These are phyloP conservation scores for Brotula barbata DNA, from an alignment of 2,797 vertebrate species.

Conservation along the genomic window DNA sequence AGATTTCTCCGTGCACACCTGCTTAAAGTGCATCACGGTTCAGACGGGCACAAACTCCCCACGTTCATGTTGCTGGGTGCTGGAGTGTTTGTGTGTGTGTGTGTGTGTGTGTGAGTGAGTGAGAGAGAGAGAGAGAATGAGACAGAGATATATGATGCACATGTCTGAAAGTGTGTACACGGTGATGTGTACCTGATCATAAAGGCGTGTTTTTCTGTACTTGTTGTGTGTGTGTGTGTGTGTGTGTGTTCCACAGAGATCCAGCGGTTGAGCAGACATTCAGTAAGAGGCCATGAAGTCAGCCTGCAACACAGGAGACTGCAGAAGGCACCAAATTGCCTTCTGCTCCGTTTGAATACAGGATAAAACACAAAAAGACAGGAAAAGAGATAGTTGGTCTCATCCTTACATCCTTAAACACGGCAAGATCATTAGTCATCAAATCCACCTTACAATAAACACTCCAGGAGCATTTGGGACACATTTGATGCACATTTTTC, in stretches of 20 bases:
- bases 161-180: background rate
- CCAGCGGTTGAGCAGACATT: slow-evolving; percentile 29
- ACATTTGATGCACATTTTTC: too few species aligned
- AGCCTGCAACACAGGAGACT: slow-evolving; percentile 51
- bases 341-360: slow-evolving; percentile 50
- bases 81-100: background rate
- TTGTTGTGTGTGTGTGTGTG: slow-evolving; percentile 8
- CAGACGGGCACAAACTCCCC: slow-evolving; percentile 31
- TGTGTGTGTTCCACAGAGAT: slow-evolving; percentile 29
- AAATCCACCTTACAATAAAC: too few species aligned
- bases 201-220: slow-evolving; percentile 13
- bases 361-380: slow-evolving; percentile 55
- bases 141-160: background rate
- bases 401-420: background rate
- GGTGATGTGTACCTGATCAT: background rate
- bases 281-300: slow-evolving; percentile 50
- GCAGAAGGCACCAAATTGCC: slow-evolving; percentile 54
- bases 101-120: background rate
- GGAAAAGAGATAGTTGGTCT: slow-evolving; percentile 19
- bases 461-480: too few species aligned
- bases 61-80: slow-evolving; percentile 2
- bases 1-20: slow-evolving; percentile 48
- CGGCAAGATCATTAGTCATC: too few species aligned
- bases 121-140: slow-evolving; percentile 7
- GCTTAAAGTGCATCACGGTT: slow-evolving; percentile 48